Conservation (phyloP, 2,888 invertebrate species). For the Cheilosia vulpina region DNA sequence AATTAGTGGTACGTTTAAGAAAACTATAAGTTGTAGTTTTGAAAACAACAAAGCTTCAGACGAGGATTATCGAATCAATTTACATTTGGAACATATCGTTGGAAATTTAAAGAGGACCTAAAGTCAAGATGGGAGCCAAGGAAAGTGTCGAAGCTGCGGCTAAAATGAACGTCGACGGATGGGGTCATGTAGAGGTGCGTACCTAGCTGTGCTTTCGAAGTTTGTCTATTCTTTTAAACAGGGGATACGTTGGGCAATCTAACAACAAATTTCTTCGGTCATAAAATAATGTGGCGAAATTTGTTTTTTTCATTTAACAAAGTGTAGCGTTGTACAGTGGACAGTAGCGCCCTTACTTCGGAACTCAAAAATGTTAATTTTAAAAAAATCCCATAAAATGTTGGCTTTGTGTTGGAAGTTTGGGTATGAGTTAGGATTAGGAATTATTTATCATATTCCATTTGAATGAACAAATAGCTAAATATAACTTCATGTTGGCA, state of each 20-base stretch:
- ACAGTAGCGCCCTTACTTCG: too few relatives aligned
- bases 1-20: neutral
- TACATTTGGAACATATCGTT: constrained; percentile 67
- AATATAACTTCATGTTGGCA: too few relatives aligned
- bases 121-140: constrained; percentile 89
- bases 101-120: constrained; percentile 56
- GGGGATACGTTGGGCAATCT: neutral
- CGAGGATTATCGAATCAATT: constrained; percentile 27
- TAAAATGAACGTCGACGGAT: constrained; percentile 92
- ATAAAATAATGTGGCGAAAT: too few relatives aligned
- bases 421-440: too few relatives aligned
- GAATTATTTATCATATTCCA: too few relatives aligned
- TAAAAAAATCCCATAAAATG: too few relatives aligned
- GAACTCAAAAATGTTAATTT: too few relatives aligned
- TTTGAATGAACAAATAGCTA: too few relatives aligned
- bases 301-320: too few relatives aligned
- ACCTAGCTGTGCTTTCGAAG: constrained; percentile 1
- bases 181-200: constrained; percentile 91
- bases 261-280: too few relatives aligned
- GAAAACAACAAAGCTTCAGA: neutral
- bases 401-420: too few relatives aligned
- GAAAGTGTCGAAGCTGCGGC: constrained; percentile 91
- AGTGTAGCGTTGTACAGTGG: too few relatives aligned
- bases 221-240: neutral
- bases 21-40: neutral